phyloP scores from a whole-genome alignment of 2,113 vertebrate species.

The Centrocercus urophasianus region DNA sequence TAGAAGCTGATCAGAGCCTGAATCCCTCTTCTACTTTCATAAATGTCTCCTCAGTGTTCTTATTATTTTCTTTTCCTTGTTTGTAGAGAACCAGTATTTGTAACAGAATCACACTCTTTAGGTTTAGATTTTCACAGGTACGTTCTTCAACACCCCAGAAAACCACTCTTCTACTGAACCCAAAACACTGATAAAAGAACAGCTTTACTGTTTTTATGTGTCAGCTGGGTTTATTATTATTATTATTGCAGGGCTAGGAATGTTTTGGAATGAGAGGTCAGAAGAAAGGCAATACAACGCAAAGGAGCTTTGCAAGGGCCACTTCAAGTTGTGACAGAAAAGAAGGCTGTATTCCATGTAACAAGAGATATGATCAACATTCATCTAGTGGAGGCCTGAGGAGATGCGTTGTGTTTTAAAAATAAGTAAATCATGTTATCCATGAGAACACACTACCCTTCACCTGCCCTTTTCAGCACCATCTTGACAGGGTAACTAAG shows the following conservation, averaged over 20 bases:
- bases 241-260: neutral
- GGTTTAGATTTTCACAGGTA: neutral
- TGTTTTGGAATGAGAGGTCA: neutral
- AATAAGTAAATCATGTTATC: neutral
- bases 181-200: neutral
- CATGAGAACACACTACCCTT: neutral
- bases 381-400: neutral
- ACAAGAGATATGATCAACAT: neutral
- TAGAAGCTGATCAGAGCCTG: neutral
- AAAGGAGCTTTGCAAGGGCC: neutral
- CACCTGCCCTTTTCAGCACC: neutral
- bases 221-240: neutral
- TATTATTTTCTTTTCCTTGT: neutral
- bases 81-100: neutral
- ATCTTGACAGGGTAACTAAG: neutral
- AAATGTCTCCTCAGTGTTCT: neutral
- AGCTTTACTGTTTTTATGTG: neutral
- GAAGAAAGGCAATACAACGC: neutral
- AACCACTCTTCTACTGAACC: neutral
- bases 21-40: neutral
- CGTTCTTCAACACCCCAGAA: neutral
- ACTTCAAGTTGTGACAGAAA: neutral
- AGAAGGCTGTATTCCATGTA: neutral
- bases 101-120: neutral
- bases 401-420: neutral